Base-by-base conservation (phyloP, 1,140 invertebrate species). In the Drepana arcuata region DNA sequence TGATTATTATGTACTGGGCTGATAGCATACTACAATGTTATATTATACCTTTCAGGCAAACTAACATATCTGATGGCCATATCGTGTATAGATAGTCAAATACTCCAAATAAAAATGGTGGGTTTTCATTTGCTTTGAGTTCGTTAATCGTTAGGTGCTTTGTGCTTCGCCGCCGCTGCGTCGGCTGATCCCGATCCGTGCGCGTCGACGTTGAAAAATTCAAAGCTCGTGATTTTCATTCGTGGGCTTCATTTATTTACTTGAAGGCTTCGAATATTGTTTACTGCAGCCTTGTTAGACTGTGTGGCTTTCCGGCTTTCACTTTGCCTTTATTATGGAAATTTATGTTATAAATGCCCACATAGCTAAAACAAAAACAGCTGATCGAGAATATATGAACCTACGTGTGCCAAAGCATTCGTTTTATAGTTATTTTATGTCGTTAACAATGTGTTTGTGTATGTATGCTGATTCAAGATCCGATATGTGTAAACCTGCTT, bases 171-270 rank as follows among this genome's bases (percentile, higher is more conserved):
- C 51, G 27, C 61, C 51, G 59, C 70, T 64, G 64, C 55, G 51
- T 58, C 57, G 48, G 41, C 35, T 47, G 53, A 70, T 74, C 62
- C 53, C 59, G 58, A 69, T 67, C 47, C 59, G 34, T 40, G 56
- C 53, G 41, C 48, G 72, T n/a, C n/a, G n/a, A 80, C 75, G 64
- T 72, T 80, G 71, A 80, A 77, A 77, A 80, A 77, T 80, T 64
- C 56, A 59, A 41, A 58, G 46, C 60, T 74, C 72, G 75, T 80
- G 75, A 77, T 75, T 71, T 73, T 63, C 56, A 56, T 65, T 77
- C 75, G 70, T 80, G 75, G 64, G 54, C 56, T 65, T 64, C 66
- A 73, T 80, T 80, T 73, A 70, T 80, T 74, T 65, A 48, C 55
- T 40, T 42, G 42, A 51, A 48, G 47, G 52, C 55, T 42, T 56